Conservation (phyloP, 2,888 invertebrate species). For the Ceramica pisi region DNA sequence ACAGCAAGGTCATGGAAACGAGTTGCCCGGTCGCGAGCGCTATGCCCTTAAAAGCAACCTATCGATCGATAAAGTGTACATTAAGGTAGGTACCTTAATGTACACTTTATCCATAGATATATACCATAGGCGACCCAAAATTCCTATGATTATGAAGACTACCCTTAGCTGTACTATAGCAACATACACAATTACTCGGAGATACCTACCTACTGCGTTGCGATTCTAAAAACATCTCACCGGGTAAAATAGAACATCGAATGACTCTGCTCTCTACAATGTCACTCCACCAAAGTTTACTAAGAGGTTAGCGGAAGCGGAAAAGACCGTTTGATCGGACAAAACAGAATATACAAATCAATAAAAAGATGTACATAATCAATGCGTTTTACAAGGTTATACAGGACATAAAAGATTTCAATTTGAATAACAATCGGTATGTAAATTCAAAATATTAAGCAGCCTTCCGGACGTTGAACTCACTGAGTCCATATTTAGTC, state of each 20-base stretch:
- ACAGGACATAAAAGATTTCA: background rate
- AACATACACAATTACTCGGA: background rate
- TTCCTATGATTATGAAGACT: background rate
- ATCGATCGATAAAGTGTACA: too few species aligned
- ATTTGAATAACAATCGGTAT: constrained; percentile 8
- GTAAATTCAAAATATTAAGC: constrained; percentile 9
- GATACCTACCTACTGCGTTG: background rate
- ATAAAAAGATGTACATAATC: background rate
- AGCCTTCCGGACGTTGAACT: constrained; percentile 10
- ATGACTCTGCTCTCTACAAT: too few species aligned
- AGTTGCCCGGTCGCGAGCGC: background rate
- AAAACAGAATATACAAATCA: background rate
- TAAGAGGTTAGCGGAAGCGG: too few species aligned
- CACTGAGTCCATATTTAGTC: background rate
- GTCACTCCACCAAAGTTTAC: too few species aligned
- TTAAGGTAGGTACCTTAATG: background rate
- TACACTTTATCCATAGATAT: constrained; percentile 20
- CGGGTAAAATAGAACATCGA: too few species aligned
- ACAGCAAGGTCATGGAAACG: constrained; percentile 7
- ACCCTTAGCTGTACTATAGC: background rate
- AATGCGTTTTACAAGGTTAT: background rate
- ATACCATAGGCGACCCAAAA: background rate
- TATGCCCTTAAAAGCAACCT: background rate
- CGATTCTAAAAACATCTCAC: too few species aligned
- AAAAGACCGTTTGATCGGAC: background rate